Conservation (phyloP, 2,113 vertebrate species). For the Castor canadensis region DNA sequence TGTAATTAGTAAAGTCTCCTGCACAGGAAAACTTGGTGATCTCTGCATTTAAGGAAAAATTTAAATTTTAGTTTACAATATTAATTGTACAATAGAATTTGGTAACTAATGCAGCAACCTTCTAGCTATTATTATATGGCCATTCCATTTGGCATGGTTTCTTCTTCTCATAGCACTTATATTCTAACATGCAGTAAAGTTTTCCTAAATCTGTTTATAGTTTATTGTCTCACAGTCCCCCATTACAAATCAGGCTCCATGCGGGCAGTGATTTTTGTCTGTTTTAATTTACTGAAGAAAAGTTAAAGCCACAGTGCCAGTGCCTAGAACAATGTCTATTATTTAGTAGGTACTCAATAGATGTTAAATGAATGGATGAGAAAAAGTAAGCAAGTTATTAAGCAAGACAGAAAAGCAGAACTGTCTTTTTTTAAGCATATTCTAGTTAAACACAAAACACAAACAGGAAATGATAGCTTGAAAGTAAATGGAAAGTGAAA, state of each 20-base stretch:
- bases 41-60: background rate
- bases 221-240: background rate
- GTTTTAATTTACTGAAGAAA: background rate
- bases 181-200: background rate
- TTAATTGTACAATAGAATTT: background rate
- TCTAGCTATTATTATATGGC: background rate
- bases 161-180: background rate
- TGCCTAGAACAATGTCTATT: background rate
- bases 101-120: background rate
- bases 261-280: background rate
- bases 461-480: background rate
- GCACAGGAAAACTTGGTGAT: slow-evolving; percentile 4
- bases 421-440: background rate
- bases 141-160: background rate
- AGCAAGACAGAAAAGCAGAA: background rate
- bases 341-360: background rate
- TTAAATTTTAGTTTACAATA: too few relatives aligned
- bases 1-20: background rate
- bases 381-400: background rate
- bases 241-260: background rate
- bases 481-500: slow-evolving; percentile 20
- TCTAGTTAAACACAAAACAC: background rate
- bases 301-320: background rate
- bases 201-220: background rate
- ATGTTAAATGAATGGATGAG: background rate